Evolutionary conservation across 1,140 invertebrate genomes (phyloP), one percentile per base, ranked within the genome.

Genomic region (Leptinotarsa texana): DNA sequence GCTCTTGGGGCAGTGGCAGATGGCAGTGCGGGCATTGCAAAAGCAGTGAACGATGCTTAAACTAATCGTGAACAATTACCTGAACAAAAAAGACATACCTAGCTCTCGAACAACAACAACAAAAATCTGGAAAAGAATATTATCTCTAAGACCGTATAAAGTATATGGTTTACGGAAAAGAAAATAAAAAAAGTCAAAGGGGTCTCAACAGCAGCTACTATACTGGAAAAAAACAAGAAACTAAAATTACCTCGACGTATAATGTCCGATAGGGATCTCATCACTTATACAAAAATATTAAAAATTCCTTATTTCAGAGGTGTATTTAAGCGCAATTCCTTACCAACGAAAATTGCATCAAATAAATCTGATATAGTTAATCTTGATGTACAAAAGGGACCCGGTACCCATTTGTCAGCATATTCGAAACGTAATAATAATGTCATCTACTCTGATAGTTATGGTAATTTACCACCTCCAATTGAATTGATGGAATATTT

Each of bases 321-420:
- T 27, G 80, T 85, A 6, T 85, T 80, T 76, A 84, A 84, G 83
- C 77, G 79, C 51, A 75, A 84, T 79, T 74, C 48, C 69, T 78
- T 84, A 77, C 82, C 83, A 47, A 77, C 68, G 17, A 75, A 68
- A 67, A 67, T 65, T 47, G 62, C 81, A 62, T 67, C 63, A 70
- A 77, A 79, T 69, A 82, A 85, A 83, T 82, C 80, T 75, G 82
- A 77, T 71, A 82, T 85, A 63, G 33, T 84, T 48, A 85, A 84
- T 79, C 80, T 84, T 72, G 83, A 85, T 77, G 69, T 65, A 61
- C 69, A 33, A 22, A 65, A 74, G 24, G 82, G 82, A 70, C n/a
- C 61, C 72, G 81, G 83, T 66, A 84, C 83, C 65, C 83, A 85
- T 81, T 84, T 83, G 83, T 82, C 83, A 80, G 80, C 83, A 66